phyloP scores from a whole-genome alignment of 2,888 invertebrate species.

The Gonocerus acuteangulatus region DNA sequence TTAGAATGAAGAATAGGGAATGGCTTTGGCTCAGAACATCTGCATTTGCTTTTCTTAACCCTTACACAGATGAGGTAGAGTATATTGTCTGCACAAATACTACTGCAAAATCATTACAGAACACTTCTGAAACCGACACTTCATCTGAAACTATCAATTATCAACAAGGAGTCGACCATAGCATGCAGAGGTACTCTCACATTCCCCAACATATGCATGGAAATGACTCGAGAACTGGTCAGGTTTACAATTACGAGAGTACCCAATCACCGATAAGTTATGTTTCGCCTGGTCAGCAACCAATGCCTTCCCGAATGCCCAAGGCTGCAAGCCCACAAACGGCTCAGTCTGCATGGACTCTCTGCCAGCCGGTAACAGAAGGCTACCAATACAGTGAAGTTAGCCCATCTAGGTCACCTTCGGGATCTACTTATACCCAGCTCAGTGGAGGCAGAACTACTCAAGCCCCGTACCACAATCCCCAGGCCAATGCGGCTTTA shows the following conservation, averaged over 20 bases:
- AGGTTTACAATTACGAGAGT: conserved; percentile 66
- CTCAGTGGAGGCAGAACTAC: conserved; percentile 50
- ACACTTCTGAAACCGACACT: not conserved
- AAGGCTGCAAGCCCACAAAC: conserved; percentile 65
- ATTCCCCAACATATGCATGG: conserved; percentile 30
- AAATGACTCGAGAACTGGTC: conserved; percentile 38
- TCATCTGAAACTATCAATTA: conserved; percentile 39
- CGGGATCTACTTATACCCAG: conserved; percentile 77
- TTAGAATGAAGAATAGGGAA: conserved; percentile 89
- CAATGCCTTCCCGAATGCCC: conserved; percentile 52
- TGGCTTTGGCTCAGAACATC: conserved; percentile 97
- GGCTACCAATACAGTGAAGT: conserved; percentile 46
- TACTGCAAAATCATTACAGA: conserved; percentile 62
- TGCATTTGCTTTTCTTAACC: conserved; percentile 97
- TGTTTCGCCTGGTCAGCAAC: conserved; percentile 52
- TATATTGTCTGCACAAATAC: conserved; percentile 98
- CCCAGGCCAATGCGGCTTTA: conserved; percentile 9
- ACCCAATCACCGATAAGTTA: conserved; percentile 64
- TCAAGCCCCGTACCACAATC: conserved; percentile 42
- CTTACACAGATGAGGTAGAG: conserved; percentile 96
- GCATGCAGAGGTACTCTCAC: conserved; percentile 50
- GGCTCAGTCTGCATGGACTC: conserved; percentile 55
- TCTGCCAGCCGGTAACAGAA: conserved; percentile 44
- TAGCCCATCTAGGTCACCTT: conserved; percentile 70
- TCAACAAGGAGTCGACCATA: conserved; percentile 63